Base-by-base conservation (phyloP, 2,797 vertebrate genomes). In the Enteromius unitaeniatus region DNA sequence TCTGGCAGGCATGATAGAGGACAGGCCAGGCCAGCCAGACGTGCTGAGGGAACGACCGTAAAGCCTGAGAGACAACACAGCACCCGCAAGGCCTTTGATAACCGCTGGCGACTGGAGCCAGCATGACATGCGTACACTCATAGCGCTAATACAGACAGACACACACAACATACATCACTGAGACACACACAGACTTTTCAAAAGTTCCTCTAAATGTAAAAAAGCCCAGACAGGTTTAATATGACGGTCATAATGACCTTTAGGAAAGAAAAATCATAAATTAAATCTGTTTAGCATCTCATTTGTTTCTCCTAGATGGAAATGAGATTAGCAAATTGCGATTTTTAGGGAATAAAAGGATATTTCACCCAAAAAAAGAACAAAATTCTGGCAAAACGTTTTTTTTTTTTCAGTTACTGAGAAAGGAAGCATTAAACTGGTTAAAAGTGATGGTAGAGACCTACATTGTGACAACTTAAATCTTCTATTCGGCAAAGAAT, bases 51-150 rank as follows among this genome's bases (percentile, higher is more conserved):
- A 69, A 79, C 72, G 67, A 74, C 51, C 49, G 84, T 87, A 88
- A 87, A 86, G 79, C 82, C 83, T 77, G 84, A 83, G 77, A 83
- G 86, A 88, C 88, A 88, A 87, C 85, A 86, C 88, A 88, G 84
- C 88, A 86, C 88, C 87, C 81, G 84, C 82, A 65, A 87, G 82
- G 88, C 82, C 88, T 88, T 88, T 88, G 88, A 88, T 87, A 88
- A 88, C 75, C 79, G 79, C 84, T 83, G 45, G 82, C 75, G 79
- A 87, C 87, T 87, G 84, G 82, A 88, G 86, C 87, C 88, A 85
- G 72, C 70, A 58, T 74, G 72, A 77, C 65, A 80, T 31, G 68
- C 79, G 88, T 19, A 81, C 78, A 88, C 76, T 51, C 85, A 80
- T 55, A 78, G 68, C 74, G 19, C 74, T 83, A 84, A 87, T 37